These are phyloP conservation scores for Parotocinclus haroldoi DNA, from an alignment of 2,797 vertebrate genomes.

Conservation along the genomic window DNA sequence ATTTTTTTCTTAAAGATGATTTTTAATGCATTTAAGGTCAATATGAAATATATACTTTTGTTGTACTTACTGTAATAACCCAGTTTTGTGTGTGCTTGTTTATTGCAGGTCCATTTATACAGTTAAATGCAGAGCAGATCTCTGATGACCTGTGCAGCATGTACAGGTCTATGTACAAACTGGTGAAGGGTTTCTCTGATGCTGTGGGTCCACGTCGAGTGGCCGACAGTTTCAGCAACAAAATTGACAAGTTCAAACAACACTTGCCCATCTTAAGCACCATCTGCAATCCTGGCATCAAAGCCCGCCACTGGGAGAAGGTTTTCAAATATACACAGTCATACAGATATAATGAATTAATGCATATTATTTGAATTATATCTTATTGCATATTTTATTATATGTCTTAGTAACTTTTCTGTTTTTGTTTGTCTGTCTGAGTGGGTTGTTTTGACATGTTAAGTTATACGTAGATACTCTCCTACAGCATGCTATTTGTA, in stretches of 20 bases:
- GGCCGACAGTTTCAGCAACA: conserved; percentile 74
- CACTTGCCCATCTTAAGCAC: conserved; percentile 79
- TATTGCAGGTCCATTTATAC: conserved; percentile 70
- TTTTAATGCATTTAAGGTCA: too few relatives aligned
- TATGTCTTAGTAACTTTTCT: too few relatives aligned
- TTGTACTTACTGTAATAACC: too few relatives aligned
- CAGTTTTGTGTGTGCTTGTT: conserved; percentile 3
- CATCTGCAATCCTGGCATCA: conserved; percentile 86
- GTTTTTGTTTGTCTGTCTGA: too few relatives aligned
- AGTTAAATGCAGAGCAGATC: conserved; percentile 80
- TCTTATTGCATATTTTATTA: too few relatives aligned
- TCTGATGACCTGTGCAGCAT: conserved; percentile 78
- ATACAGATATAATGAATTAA: not conserved
- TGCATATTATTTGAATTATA: too few relatives aligned
- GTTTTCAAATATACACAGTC: conserved; percentile 53
- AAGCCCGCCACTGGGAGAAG: conserved; percentile 84
- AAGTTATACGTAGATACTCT: too few relatives aligned
- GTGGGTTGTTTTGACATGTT: too few relatives aligned
- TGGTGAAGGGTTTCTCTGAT: conserved; percentile 74
- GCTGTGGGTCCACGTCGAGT: conserved; percentile 71
- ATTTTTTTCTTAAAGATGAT: too few relatives aligned
- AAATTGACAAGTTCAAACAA: conserved; percentile 83
- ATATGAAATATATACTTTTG: too few relatives aligned
- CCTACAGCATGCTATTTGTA: too few relatives aligned
- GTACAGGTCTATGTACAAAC: conserved; percentile 83